A percentile compares a stretch with the other conserved stretches of the same genome.
These are phyloP conservation scores for Megaceryle torquata DNA, from an alignment of 2,113 vertebrate species.

Conservation along the genomic window DNA sequence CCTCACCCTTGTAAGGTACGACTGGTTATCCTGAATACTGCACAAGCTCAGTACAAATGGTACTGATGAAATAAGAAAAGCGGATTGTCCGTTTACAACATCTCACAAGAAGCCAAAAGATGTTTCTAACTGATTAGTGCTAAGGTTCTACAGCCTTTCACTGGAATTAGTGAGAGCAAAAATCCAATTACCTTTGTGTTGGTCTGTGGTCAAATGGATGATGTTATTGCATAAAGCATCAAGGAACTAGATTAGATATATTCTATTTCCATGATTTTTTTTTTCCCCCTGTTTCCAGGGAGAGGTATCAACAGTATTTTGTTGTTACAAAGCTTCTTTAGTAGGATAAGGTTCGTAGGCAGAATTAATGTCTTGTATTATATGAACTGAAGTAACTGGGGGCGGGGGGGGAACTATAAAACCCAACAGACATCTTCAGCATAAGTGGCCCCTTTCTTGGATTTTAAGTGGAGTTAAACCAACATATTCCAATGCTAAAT, in stretches of 20 bases:
- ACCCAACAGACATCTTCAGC: neutral
- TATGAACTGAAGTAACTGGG: neutral
- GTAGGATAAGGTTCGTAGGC: neutral
- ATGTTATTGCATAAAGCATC: neutral
- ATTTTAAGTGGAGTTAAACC: neutral
- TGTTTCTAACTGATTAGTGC: neutral
- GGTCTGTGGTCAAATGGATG: neutral
- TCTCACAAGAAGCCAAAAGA: neutral
- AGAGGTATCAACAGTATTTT: neutral
- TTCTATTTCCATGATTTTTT: neutral
- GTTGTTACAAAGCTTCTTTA: neutral
- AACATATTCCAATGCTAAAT: neutral
- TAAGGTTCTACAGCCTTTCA: neutral
- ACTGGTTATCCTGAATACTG: neutral
- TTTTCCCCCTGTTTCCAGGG: neutral
- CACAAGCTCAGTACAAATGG: neutral
- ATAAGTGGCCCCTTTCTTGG: neutral
- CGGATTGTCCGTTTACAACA: neutral
- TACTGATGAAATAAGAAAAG: neutral
- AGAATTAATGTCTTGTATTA: neutral
- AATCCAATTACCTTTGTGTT: neutral
- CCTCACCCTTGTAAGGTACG: neutral
- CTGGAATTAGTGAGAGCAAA: neutral
- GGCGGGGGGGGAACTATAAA: rapidly evolving
- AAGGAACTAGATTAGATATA: neutral